Conservation (phyloP, 2,797 vertebrate genomes). For the Microctenopoma stevenorrisi region DNA sequence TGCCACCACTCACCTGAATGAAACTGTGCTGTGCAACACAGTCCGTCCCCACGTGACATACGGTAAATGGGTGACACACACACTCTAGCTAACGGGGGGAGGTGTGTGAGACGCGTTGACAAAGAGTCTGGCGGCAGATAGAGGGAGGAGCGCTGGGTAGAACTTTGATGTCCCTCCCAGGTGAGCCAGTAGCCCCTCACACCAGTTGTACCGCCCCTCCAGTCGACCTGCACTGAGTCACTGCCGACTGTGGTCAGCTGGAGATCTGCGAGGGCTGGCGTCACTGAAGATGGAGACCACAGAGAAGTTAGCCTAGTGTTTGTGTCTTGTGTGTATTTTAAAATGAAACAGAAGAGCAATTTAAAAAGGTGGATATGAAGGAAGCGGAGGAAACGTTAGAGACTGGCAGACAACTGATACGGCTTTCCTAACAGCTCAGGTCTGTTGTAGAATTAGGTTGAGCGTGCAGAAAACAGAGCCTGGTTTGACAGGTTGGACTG, state of each 20-base stretch:
- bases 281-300: constrained; percentile 65
- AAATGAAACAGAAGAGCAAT: not conserved
- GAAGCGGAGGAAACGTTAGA: not conserved
- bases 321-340: not conserved
- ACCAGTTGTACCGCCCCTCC: constrained; percentile 72
- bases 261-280: constrained; percentile 82
- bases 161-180: constrained; percentile 76
- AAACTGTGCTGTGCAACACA: constrained; percentile 83
- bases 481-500: not conserved
- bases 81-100: constrained; percentile 79
- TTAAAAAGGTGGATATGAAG: constrained; percentile 1
- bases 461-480: constrained; percentile 22
- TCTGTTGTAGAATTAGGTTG: constrained; percentile 21
- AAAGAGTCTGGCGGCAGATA: constrained; percentile 80
- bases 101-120: constrained; percentile 79
- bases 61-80: constrained; percentile 86
- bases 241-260: constrained; percentile 82
- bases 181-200: constrained; percentile 86
- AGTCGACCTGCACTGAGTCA: constrained; percentile 82
- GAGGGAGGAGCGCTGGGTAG: constrained; percentile 68
- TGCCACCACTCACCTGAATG: constrained; percentile 71
- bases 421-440: constrained; percentile 6
- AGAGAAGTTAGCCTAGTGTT: not conserved
- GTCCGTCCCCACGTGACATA: constrained; percentile 81
- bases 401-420: not conserved